Percentiles rank a stretch among this genome's conserved stretches.
phyloP scores from a whole-genome alignment of 2,797 vertebrate genomes.

The Bufotes viridis region DNA sequence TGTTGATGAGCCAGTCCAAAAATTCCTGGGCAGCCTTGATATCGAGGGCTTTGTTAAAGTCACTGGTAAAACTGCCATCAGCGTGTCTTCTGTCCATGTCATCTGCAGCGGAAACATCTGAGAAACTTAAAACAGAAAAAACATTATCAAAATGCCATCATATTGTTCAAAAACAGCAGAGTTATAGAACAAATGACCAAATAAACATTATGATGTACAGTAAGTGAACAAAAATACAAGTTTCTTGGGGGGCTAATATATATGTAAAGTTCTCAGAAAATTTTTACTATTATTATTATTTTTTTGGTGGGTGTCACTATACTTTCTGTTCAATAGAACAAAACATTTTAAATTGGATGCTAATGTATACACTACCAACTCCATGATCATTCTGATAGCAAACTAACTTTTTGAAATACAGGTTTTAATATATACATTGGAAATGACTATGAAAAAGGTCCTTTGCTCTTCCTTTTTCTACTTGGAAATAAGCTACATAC shows the following conservation, averaged over 20 bases:
- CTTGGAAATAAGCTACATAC: background rate
- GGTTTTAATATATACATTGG: background rate
- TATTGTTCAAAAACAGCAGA: background rate
- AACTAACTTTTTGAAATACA: background rate
- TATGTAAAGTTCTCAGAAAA: no score
- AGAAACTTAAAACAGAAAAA: slow-evolving; percentile 75
- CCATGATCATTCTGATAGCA: background rate
- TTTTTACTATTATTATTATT: background rate
- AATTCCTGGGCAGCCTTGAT: slow-evolving; percentile 92
- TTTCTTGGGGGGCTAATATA: background rate
- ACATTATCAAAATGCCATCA: background rate
- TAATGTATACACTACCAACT: background rate
- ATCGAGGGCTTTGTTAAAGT: slow-evolving; percentile 93
- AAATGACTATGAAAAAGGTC: background rate
- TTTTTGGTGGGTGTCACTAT: background rate
- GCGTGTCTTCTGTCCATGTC: slow-evolving; percentile 85
- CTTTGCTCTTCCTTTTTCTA: background rate
- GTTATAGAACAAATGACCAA: background rate
- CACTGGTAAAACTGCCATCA: slow-evolving; percentile 95
- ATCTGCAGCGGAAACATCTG: slow-evolving; percentile 73
- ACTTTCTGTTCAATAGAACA: background rate
- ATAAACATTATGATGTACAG: background rate
- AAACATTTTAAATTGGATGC: background rate
- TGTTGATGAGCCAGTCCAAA: slow-evolving; percentile 93
- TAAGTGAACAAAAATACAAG: slow-evolving; percentile 6